Percentiles rank a stretch among this genome's conserved stretches.
Evolutionary conservation across 1,140 invertebrate species (phyloP).

Genomic region (Drosophila baimaii): DNA sequence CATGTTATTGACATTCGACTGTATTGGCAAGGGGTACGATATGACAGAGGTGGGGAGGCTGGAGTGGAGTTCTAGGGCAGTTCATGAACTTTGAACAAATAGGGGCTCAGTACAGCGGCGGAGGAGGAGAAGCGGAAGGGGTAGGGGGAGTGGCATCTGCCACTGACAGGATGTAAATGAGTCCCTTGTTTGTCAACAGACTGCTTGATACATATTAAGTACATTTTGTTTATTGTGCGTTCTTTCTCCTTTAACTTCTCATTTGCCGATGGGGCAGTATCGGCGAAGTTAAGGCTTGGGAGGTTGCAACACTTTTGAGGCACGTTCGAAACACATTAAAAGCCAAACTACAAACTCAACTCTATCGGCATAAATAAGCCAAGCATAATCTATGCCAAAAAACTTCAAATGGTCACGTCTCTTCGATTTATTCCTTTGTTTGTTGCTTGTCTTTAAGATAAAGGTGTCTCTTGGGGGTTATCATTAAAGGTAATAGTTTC

Average conservation of each 20-base stretch:
- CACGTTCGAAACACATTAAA: conserved; percentile 34
- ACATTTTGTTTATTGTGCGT: conserved; percentile 55
- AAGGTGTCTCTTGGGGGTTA: background rate
- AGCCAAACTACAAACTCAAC: conserved; percentile 14
- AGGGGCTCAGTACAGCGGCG: conserved; percentile 6
- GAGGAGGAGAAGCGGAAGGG: conserved; percentile 3
- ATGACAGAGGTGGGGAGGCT: background rate
- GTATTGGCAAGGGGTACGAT: background rate
- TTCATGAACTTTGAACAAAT: conserved; percentile 76
- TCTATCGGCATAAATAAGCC: conserved; percentile 8
- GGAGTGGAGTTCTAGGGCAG: conserved; percentile 34
- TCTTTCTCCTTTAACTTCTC: conserved; percentile 5
- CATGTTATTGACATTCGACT: background rate
- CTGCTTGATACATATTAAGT: conserved; percentile 72
- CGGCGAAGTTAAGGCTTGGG: background rate
- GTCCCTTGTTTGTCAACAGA: conserved; percentile 78
- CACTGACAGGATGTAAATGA: conserved; percentile 69
- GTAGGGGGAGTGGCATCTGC: conserved; percentile 22
- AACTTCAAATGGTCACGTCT: conserved; percentile 28
- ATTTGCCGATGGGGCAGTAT: background rate
- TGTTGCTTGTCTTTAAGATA: background rate
- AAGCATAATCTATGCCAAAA: background rate
- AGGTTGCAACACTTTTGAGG: conserved; percentile 10
- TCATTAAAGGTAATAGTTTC: background rate
- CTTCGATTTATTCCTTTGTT: conserved; percentile 2